Evolutionary conservation across 2,113 vertebrate genomes (phyloP), one percentile per base, ranked within the genome.

Genomic region (Stigmatopora argus): DNA sequence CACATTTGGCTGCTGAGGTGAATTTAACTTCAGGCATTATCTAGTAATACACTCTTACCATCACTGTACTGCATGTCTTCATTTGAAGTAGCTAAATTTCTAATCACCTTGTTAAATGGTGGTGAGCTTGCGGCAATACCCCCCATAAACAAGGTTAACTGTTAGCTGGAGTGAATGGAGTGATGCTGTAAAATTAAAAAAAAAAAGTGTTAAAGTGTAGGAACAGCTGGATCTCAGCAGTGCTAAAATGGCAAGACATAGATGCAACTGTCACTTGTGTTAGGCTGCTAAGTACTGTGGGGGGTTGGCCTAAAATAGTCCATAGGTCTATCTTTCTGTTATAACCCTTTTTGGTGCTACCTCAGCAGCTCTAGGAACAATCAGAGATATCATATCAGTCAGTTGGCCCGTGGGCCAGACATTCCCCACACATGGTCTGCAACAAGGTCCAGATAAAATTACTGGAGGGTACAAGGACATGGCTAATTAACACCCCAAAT

Each of bases 341-440:
- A 45, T 61, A 38, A 61, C 59, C 59, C 59, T 45, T 61, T 61
- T 61, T 61, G 59, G 59, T 45, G 59, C 59, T 61, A 45, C n/a
- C 38, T 61, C 59, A 61, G 59, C 59, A 61, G 59, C 59, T 45
- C 35, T 21, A 45, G 41, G 59, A 61, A 61, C 59, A 61, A 45
- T 61, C 19, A 15, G n/a, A 45, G 59, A 61, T 61, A 61, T 61
- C n/a, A 1, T 61, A 61, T 61, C 59, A 45, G 41, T 45, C 41
- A 21, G 13, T 13, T 48, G 46, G 46, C 46, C 10, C 46, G 15
- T 14, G 46, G 15, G 46, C 11, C 51, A 23, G 19, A 31, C 21
- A 31, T 56, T 56, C 12, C 13, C 13, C 23, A 31, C 13, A 14
- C 7, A 5, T 45, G 58, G 1, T 61, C 12, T 23, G 14, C 35